Conservation (phyloP, 2,888 invertebrate species). For the Xylophagus ater region DNA sequence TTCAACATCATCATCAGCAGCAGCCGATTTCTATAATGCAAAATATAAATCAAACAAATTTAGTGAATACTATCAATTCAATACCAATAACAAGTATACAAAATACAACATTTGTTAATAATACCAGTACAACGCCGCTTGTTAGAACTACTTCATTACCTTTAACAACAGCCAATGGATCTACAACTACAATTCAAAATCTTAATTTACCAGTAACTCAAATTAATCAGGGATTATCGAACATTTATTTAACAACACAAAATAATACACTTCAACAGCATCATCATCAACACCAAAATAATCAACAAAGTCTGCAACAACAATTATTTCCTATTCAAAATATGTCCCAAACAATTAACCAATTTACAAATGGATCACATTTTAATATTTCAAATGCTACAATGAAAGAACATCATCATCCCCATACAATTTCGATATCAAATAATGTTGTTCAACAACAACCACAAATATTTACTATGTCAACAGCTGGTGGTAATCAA, state of each 20-base stretch:
- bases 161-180: no score
- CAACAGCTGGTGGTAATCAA: constrained; percentile 17
- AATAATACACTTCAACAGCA: constrained; percentile 14
- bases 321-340: constrained; percentile 14
- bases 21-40: constrained; percentile 14
- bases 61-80: constrained; percentile 1
- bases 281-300: constrained; percentile 8
- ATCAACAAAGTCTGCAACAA: constrained; percentile 8
- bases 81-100: constrained; percentile 3
- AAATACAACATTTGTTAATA: no score
- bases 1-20: constrained; percentile 4
- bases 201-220: constrained; percentile 13
- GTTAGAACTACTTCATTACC: no score
- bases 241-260: constrained; percentile 17
- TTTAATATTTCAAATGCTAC: no score
- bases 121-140: no score
- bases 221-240: constrained; percentile 15
- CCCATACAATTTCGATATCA: constrained; percentile 25
- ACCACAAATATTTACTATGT: constrained; percentile 24
- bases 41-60: constrained; percentile 12
- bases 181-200: constrained; percentile 13
- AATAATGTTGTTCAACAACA: constrained; percentile 24
- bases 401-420: no score
- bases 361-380: constrained; percentile 9
- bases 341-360: constrained; percentile 6